Conservation (phyloP, 2,888 invertebrate genomes). For the Panopea generosa region DNA sequence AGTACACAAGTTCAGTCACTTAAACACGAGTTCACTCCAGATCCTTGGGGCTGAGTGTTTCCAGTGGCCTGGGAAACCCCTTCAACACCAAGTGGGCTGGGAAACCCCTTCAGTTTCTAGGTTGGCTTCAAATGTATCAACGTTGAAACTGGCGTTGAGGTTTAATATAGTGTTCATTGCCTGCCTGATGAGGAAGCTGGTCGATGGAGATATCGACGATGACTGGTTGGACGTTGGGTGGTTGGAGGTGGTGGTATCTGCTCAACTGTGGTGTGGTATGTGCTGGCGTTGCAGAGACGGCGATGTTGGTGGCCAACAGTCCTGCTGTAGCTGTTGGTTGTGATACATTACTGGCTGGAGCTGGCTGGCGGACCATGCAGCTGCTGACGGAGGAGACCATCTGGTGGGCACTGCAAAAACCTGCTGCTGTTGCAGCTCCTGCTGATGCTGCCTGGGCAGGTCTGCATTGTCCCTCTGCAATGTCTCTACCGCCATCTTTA, state of each 20-base stretch:
- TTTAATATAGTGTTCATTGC: slow-evolving; percentile 32
- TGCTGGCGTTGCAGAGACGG: slow-evolving; percentile 39
- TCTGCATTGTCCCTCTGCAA: not conserved
- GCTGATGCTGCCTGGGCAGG: not conserved
- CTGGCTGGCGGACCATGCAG: slow-evolving; percentile 9
- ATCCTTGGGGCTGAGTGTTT: slow-evolving; percentile 2
- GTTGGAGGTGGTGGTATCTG: slow-evolving; percentile 22
- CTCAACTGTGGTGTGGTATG: slow-evolving; percentile 29
- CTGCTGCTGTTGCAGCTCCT: too few relatives aligned
- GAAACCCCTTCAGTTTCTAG: too few relatives aligned
- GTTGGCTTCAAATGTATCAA: too few relatives aligned
- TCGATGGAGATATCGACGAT: slow-evolving; percentile 18
- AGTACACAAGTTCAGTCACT: slow-evolving; percentile 1
- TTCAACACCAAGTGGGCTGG: too few relatives aligned
- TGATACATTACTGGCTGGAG: slow-evolving; percentile 19
- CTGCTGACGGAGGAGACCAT: slow-evolving; percentile 7
- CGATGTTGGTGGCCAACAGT: slow-evolving; percentile 40
- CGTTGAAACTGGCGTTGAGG: slow-evolving; percentile 13
- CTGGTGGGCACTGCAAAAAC: too few relatives aligned
- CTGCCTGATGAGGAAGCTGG: slow-evolving; percentile 31
- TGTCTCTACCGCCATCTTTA: slow-evolving; percentile 16
- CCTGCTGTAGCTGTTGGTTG: slow-evolving; percentile 27
- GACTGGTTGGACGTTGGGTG: slow-evolving; percentile 34
- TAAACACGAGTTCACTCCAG: slow-evolving; percentile 1
- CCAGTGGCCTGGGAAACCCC: slow-evolving; percentile 2